These are phyloP conservation scores for Aegypius monachus DNA, from an alignment of 2,113 vertebrate genomes.

Conservation along the genomic window DNA sequence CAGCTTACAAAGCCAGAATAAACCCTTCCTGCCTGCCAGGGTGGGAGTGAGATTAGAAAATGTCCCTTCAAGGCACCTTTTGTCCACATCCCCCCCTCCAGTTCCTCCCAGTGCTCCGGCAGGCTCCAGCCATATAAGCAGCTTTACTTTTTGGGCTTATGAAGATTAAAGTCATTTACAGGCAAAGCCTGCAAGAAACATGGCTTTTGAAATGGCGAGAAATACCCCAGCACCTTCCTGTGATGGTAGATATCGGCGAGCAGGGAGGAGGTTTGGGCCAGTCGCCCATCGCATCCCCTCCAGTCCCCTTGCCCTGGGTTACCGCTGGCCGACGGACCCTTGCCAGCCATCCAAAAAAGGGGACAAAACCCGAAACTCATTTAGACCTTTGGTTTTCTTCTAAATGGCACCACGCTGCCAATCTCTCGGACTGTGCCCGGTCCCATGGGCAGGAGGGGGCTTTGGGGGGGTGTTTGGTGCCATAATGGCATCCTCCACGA, in stretches of 20 bases:
- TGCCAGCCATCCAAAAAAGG: not conserved
- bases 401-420: fast-evolving
- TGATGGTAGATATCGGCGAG: not conserved
- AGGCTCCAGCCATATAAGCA: not conserved
- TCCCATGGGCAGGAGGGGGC: not conserved
- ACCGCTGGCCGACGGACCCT: fast-evolving
- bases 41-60: no score
- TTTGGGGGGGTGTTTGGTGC: not conserved
- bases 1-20: no score
- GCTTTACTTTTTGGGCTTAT: slow-evolving; percentile 47
- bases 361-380: fast-evolving
- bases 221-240: not conserved
- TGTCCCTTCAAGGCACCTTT: no score
- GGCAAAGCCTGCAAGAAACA: slow-evolving; percentile 22
- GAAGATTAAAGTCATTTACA: slow-evolving; percentile 59
- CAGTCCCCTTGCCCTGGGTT: not conserved
- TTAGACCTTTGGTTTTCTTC: not conserved
- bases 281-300: not conserved
- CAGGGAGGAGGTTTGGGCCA: not conserved
- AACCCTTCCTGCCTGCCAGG: no score
- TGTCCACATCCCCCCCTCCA: not conserved
- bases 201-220: not conserved
- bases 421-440: not conserved
- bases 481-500: fast-evolving
- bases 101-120: not conserved